Base-by-base conservation (phyloP, 2,113 vertebrate genomes). In the Megaceryle maxima region DNA sequence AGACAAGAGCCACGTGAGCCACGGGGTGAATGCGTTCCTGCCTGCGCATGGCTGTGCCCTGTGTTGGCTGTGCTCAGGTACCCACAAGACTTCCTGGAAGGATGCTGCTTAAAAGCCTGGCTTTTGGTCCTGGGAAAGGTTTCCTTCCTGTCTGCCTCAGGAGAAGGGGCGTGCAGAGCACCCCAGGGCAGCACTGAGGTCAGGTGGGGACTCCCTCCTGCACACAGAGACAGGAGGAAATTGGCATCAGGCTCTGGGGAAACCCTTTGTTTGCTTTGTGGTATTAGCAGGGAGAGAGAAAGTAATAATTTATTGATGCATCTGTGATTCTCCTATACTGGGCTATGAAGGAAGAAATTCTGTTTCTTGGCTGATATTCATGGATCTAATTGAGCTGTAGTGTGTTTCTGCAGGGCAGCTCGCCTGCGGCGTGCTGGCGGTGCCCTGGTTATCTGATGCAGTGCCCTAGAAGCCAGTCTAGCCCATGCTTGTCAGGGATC, bases 231-330 rank as follows among this genome's bases (percentile, higher is more conserved):
- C n/a, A 11, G 43, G 53, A 66, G 64, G 76, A 96, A 81, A 81
- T 78, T 83, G 50, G 51, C 73, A 84, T 46, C 4, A 19, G 60
- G 39, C 88, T 91, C 87, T 83, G 9, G 73, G 37, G 78, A 89
- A 50, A 37, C 18, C 26, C 46, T 95, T 95, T 96, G 75, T 95
- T 97, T 95, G 72, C 83, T 95, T 95, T 9, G 0, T 44, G 68
- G 90, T 96, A 94, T 88, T 88, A 89, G 68, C 63, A 82, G 64
- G 84, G 51, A 84, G 66, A 1, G 20, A 76, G 93, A 79, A 92
- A 88, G 60, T 84, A 93, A 94, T 93, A 87, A 92, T 96, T 97
- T 96, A 93, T 96, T 93, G 92, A 96, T 91, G 93, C 59, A 87
- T 84, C 72, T 96, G 73, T 80, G 92, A 77, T 90, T 94, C 62